Percentiles rank a stretch among this genome's conserved stretches.
These are phyloP conservation scores for Porphyrio hochstetteri DNA, from an alignment of 2,113 vertebrate species.

Conservation along the genomic window DNA sequence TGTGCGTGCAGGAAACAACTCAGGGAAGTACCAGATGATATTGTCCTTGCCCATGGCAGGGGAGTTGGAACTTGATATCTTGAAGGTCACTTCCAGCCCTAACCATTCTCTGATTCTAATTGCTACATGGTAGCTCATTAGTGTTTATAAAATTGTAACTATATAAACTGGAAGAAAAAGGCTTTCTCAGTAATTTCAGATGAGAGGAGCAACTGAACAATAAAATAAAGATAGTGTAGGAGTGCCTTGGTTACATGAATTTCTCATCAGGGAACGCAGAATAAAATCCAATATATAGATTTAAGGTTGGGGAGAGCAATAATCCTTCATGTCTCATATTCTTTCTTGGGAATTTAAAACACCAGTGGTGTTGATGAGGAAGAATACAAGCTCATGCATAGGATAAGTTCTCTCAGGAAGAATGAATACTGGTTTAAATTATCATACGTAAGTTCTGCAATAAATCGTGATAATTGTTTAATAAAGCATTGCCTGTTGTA, in stretches of 20 bases:
- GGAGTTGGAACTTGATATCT: too few species aligned
- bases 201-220: not conserved
- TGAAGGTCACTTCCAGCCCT: too few species aligned
- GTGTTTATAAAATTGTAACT: not conserved
- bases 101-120: not conserved
- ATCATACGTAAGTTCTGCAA: not conserved
- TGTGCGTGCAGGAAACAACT: not conserved
- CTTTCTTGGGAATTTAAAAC: not conserved
- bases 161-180: not conserved
- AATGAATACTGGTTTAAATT: not conserved
- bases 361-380: not conserved
- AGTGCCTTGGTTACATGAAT: not conserved
- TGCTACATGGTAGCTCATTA: not conserved
- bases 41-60: too few species aligned
- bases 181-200: not conserved
- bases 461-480: not conserved
- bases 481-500: not conserved
- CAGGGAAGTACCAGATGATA: not conserved
- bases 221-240: not conserved
- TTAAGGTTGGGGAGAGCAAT: not conserved
- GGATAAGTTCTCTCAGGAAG: not conserved
- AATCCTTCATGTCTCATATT: not conserved
- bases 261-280: not conserved
- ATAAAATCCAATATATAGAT: not conserved
- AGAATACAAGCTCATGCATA: not conserved